Evolutionary conservation across 2,797 vertebrate species (phyloP), one percentile per base, ranked within the genome.

Genomic region (Sebastes goodei): DNA sequence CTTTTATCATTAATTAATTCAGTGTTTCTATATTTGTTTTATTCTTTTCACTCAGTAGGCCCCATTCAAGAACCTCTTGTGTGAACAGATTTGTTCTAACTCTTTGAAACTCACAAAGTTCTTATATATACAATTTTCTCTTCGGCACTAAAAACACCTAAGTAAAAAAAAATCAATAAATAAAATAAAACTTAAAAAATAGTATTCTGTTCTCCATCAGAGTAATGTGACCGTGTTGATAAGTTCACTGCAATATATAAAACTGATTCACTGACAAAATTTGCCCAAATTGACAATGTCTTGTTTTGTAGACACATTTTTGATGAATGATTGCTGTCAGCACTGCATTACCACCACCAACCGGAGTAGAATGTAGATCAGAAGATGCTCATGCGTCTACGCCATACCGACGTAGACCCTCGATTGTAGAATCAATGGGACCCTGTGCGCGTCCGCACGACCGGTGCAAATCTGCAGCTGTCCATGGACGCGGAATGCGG

Each of bases 391-490:
- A 14, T 42, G 38, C 38, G 38, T 42, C n/a, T n/a, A 42, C 14
- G 38, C 38, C 38, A 15, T 3, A 46, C 15, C 42, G 0, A 46
- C 6, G 14, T 17, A 0, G 42, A 46, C 15, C 42, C 15, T 57
- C 55, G 0, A 4, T 0, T 27, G 25, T 57, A 27, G 55, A 0
- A 15, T 15, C 11, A 57, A 25, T 57, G 55, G 12, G 1, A 25
- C 12, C 23, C 6, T 15, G 55, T 57, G 55, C 23, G 11, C 23
- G 6, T 7, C 12, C 25, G 23, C 12, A 25, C 55, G 3, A 56
- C 55, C 11, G 3, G 6, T 25, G 7, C 25, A 57, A 27, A 25
- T 57, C 25, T 57, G 25, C 56, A 57, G 42, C 42, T 49, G 42
- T 49, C 42, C 42, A 20, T 49, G 15, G 42, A 49, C 42, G 7